Evolutionary conservation across 1,140 invertebrate genomes (phyloP), one percentile per base, ranked within the genome.

Genomic region (Drosophila nikananu): DNA sequence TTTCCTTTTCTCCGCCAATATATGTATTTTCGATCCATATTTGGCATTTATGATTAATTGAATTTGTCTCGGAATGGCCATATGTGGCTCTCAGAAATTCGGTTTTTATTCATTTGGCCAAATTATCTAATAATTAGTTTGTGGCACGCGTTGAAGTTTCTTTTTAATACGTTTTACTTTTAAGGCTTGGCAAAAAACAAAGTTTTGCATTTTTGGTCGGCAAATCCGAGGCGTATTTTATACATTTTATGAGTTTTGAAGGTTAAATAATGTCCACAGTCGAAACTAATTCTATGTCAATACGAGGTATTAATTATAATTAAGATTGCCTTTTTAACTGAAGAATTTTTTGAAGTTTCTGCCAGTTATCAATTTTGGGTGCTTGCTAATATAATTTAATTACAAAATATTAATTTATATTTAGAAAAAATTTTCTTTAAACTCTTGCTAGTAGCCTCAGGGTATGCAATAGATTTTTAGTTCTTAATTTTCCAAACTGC

Each of bases 31-130:
- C 35, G 27, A 9, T 37, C 84, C 83, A 78, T 66, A 89, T 84
- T 77, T 81, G 83, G 83, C 19, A 55, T 42, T 58, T 77, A 81
- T 89, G 68, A 87, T 87, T 84, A 87, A 87, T 89, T 89, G 83
- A 80, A 80, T 83, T 83, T 58, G 12, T 23, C 73, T 57, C 25
- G 52, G 61, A 65, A 89, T 78, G 77, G 84, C 10, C 73, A 77
- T 59, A 62, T 46, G 35, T 42, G 67, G 46, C 27, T 41, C 35
- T 59, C 37, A 23, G 21, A 46, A 70, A 61, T 55, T 61, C 25
- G 41, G 35, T 67, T 61, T 77, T 51, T 44, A 42, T 61, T 61
- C 42, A 60, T 77, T 54, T 70, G 71, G 41, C 57, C 32, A 82
- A 72, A 76, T 82, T 86, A 86, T 64, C 49, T 59, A 67, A 54